Percentiles rank a stretch among this genome's conserved stretches.
Conservation (phyloP, 2,113 vertebrate species). For the Paratilapia polleni region DNA sequence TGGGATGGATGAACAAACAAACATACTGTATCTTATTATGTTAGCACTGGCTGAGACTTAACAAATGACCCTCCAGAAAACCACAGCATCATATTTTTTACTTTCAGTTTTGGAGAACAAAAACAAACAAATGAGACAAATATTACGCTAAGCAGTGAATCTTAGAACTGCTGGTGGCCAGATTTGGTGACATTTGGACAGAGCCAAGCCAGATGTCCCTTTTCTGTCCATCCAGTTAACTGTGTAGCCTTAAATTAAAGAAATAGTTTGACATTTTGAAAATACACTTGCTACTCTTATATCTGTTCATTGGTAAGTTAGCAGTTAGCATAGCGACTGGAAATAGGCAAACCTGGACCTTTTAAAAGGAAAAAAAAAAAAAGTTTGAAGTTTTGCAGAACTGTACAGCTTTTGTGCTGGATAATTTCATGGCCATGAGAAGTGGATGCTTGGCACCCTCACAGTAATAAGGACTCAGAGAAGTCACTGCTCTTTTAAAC, state of each 20-base stretch:
- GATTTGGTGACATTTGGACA: too few species aligned
- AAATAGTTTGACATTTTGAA: neutral
- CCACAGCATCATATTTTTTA: neutral
- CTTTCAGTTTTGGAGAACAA: neutral
- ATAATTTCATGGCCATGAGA: neutral
- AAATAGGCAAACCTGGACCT: neutral
- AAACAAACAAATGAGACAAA: neutral
- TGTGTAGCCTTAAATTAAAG: neutral
- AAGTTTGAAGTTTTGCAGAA: neutral
- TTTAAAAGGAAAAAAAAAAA: neutral
- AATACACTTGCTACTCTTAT: neutral
- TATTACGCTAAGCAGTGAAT: too few species aligned
- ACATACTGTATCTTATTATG: neutral
- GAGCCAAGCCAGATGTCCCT: too few species aligned
- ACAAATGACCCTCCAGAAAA: neutral
- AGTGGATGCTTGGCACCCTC: neutral
- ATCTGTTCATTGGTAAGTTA: neutral
- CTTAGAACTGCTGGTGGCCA: too few species aligned
- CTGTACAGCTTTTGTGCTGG: rapidly evolving
- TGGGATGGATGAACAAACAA: slow-evolving; percentile 46
- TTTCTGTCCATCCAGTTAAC: neutral
- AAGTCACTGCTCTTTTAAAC: too few species aligned
- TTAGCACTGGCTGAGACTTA: neutral
- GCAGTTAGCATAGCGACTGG: neutral
- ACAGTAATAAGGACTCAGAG: neutral